phyloP scores from a whole-genome alignment of 2,797 vertebrate species.

The Schizopygopsis malacanthus region DNA sequence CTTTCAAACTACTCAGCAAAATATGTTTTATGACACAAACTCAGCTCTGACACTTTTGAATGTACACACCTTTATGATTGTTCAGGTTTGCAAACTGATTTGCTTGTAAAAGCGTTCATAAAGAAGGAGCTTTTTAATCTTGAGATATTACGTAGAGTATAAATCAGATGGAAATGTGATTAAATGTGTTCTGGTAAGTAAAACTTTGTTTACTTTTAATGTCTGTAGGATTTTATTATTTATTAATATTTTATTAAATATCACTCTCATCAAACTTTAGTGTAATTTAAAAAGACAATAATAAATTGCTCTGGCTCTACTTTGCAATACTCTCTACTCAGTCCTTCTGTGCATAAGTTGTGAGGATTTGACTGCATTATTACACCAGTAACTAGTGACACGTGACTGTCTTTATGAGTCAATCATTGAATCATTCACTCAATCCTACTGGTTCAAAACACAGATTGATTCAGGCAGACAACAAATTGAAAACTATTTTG shows the following conservation, averaged over 20 bases:
- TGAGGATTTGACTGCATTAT: background rate
- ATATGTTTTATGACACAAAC: background rate
- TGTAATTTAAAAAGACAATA: background rate
- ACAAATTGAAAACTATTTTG: background rate
- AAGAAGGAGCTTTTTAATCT: background rate
- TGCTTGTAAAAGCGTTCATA: background rate
- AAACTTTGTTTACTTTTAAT: background rate
- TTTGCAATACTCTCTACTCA: background rate
- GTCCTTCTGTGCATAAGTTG: background rate
- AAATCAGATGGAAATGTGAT: background rate
- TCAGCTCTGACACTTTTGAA: background rate
- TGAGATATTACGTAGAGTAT: background rate
- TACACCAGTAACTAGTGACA: background rate
- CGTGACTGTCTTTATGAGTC: background rate
- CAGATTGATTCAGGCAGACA: background rate
- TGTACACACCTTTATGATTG: too few relatives aligned
- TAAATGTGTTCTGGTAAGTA: background rate
- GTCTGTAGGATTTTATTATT: background rate
- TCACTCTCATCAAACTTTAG: background rate
- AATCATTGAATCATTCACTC: background rate
- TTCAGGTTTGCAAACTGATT: background rate
- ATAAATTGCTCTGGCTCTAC: background rate
- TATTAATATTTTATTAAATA: background rate
- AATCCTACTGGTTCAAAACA: background rate
- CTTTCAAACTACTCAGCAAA: background rate